These are phyloP conservation scores for Muscicapa adusta DNA, from an alignment of 2,113 vertebrate genomes.

Conservation along the genomic window DNA sequence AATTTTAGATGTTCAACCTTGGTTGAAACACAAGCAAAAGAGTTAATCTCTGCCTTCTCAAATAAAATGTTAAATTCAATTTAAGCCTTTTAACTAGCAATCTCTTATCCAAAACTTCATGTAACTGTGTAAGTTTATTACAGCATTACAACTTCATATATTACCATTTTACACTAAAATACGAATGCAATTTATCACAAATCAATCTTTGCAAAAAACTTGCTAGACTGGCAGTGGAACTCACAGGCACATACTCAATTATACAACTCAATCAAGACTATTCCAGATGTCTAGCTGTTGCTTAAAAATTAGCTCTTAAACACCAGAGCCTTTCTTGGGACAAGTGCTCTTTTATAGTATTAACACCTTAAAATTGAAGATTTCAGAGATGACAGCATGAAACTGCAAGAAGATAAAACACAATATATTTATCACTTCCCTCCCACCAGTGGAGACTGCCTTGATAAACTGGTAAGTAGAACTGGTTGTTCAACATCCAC, in stretches of 20 bases:
- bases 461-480: background rate
- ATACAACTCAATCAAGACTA: background rate
- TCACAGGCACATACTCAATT: background rate
- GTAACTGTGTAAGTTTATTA: background rate
- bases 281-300: background rate
- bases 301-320: background rate
- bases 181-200: background rate
- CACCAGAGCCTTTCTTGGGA: background rate
- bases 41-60: background rate
- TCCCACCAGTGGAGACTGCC: background rate
- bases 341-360: background rate
- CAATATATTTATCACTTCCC: background rate
- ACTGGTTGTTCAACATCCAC: background rate
- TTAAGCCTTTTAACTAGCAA: background rate
- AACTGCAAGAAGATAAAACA: background rate
- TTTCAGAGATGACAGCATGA: background rate
- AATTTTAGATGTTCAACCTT: background rate
- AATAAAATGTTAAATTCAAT: background rate
- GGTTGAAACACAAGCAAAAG: background rate
- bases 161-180: background rate
- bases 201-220: background rate
- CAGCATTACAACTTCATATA: background rate
- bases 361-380: background rate
- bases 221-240: background rate
- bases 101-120: background rate